A percentile compares a stretch with the other conserved stretches of the same genome.
Evolutionary conservation across 2,113 vertebrate species (phyloP).

Genomic region (Chiloscyllium plagiosum): DNA sequence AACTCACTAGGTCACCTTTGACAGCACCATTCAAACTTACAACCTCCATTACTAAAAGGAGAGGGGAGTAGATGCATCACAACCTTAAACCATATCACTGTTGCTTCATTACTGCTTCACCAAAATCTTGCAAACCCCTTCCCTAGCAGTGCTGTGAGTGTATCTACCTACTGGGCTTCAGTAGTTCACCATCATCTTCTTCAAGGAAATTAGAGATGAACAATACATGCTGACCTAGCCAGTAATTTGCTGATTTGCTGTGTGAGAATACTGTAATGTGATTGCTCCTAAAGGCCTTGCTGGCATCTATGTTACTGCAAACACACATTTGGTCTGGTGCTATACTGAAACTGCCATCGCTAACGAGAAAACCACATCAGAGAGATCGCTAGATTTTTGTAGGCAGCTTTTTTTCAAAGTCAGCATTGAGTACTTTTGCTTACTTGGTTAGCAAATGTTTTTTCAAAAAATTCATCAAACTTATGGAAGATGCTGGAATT

Average conservation of each 20-base stretch:
- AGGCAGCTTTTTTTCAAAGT: not conserved
- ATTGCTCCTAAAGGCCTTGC: not conserved
- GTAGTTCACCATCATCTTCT: too few relatives aligned
- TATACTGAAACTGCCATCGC: not conserved
- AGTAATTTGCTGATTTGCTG: not conserved
- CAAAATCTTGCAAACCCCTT: too few relatives aligned
- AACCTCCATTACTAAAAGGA: too few relatives aligned
- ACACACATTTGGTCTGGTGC: not conserved
- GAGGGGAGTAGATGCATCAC: too few relatives aligned
- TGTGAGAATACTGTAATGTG: not conserved
- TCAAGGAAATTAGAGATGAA: not conserved
- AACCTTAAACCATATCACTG: too few relatives aligned
- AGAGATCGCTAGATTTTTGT: not conserved
- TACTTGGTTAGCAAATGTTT: not conserved
- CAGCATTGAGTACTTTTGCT: not conserved
- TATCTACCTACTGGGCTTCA: too few relatives aligned
- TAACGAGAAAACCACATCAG: not conserved
- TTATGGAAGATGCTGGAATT: not conserved
- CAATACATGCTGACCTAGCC: not conserved
- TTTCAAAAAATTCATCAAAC: not conserved
- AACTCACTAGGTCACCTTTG: too few relatives aligned
- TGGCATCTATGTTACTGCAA: not conserved
- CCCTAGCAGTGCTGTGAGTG: too few relatives aligned
- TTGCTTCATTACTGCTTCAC: too few relatives aligned
- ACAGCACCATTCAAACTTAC: too few relatives aligned